phyloP scores from a whole-genome alignment of 1,140 invertebrate species.

The Temnothorax longispinosus region DNA sequence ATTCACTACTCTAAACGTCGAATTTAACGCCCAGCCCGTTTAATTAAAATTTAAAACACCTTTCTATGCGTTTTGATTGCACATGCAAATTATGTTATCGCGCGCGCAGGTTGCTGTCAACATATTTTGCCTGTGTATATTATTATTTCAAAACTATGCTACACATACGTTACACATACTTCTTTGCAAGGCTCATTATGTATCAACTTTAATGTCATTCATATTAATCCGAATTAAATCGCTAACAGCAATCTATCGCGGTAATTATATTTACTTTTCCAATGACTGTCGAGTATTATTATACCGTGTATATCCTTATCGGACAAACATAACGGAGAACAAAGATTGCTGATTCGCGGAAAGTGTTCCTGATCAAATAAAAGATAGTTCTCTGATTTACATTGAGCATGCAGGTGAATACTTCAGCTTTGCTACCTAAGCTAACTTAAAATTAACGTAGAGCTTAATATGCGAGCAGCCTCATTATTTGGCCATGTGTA shows the following conservation, averaged over 20 bases:
- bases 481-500: conserved; percentile 13
- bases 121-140: not conserved
- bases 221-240: conserved; percentile 15
- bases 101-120: conserved; percentile 8
- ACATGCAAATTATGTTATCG: not conserved
- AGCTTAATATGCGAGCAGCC: conserved; percentile 9
- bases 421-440: conserved; percentile 10
- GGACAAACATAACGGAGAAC: not conserved
- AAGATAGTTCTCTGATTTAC: not conserved
- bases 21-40: conserved; percentile 1
- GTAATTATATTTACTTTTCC: not conserved
- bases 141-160: conserved; percentile 29
- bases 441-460: conserved; percentile 23
- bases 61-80: conserved; percentile 19
- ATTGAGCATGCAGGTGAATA: conserved; percentile 39
- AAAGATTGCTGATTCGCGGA: not conserved
- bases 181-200: not conserved
- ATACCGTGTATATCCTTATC: not conserved
- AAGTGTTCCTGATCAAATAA: conserved; percentile 33
- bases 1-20: not conserved
- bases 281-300: not conserved
- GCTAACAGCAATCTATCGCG: not conserved
- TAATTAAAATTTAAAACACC: conserved; percentile 42
- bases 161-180: not conserved
- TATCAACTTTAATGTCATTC: not conserved